Conservation (phyloP, 2,797 vertebrate species). For the Parauchenoglanis punctatus region DNA sequence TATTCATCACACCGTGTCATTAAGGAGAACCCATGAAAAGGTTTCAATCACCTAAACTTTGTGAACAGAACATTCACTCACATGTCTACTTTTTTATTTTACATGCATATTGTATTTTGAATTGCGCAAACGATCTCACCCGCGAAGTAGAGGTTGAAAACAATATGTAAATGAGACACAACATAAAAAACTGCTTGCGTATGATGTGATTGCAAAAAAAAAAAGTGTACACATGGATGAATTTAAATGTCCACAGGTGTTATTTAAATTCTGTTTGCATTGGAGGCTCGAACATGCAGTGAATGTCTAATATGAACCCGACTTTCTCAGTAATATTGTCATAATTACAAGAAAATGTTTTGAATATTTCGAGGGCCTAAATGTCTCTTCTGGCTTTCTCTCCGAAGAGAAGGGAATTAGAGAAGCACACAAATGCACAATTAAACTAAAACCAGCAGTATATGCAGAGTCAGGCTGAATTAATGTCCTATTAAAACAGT, state of each 20-base stretch:
- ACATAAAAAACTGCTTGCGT: neutral
- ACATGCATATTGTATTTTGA: neutral
- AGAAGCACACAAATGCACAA: constrained; percentile 2
- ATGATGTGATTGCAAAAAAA: neutral
- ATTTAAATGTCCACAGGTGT: neutral
- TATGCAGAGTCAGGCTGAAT: neutral
- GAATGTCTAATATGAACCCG: neutral
- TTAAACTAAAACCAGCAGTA: constrained; percentile 10
- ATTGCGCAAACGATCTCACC: neutral
- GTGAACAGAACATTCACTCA: neutral
- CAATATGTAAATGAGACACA: neutral
- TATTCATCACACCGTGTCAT: neutral
- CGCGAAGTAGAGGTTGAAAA: neutral
- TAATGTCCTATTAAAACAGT: constrained; percentile 2
- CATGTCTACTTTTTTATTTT: too few relatives aligned
- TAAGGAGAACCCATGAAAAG: neutral
- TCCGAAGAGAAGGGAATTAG: neutral
- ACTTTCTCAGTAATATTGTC: neutral
- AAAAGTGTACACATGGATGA: neutral
- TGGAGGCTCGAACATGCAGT: neutral
- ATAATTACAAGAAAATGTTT: constrained; percentile 10
- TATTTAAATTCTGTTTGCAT: constrained; percentile 1
- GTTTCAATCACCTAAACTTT: neutral
- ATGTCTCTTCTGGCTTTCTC: constrained; percentile 1
- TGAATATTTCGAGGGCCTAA: neutral